A percentile compares a stretch with the other conserved stretches of the same genome.
phyloP scores from a whole-genome alignment of 2,888 invertebrate species.

The Salticus scenicus region DNA sequence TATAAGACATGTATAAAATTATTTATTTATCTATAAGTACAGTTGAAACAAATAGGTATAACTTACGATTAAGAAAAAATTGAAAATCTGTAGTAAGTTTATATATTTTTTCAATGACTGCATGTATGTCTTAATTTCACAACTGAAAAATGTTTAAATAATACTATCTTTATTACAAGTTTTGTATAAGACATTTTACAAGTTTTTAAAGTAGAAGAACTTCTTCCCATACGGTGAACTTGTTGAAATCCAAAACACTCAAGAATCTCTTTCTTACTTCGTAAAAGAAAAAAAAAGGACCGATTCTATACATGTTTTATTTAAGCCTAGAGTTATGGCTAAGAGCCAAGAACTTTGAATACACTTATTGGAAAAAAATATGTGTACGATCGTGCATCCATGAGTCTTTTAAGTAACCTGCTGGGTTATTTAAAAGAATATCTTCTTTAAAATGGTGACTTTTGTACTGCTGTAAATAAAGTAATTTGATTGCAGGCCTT shows the following conservation, averaged over 20 bases:
- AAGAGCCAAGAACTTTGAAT: not conserved
- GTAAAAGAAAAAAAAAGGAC: slow-evolving; percentile 5
- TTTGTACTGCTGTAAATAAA: not conserved
- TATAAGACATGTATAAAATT: too few relatives aligned
- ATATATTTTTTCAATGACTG: too few relatives aligned
- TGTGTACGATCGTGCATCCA: not conserved
- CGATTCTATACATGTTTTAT: not conserved
- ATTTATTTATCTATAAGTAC: too few relatives aligned
- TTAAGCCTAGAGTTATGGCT: not conserved
- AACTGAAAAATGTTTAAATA: too few relatives aligned
- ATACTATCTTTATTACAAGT: too few relatives aligned
- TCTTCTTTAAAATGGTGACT: not conserved
- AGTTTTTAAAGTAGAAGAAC: not conserved
- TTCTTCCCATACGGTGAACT: slow-evolving; percentile 36
- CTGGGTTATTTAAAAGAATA: not conserved
- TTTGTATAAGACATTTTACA: too few relatives aligned
- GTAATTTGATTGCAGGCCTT: not conserved
- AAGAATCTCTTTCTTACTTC: not conserved
- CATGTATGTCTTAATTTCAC: too few relatives aligned
- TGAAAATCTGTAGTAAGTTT: too few relatives aligned
- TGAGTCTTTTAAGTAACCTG: not conserved
- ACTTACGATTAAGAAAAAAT: too few relatives aligned
- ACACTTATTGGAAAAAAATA: not conserved
- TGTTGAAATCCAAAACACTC: slow-evolving; percentile 42
- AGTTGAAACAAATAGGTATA: too few relatives aligned